phyloP scores from a whole-genome alignment of 1,140 invertebrate species.

The Capitella teleta region DNA sequence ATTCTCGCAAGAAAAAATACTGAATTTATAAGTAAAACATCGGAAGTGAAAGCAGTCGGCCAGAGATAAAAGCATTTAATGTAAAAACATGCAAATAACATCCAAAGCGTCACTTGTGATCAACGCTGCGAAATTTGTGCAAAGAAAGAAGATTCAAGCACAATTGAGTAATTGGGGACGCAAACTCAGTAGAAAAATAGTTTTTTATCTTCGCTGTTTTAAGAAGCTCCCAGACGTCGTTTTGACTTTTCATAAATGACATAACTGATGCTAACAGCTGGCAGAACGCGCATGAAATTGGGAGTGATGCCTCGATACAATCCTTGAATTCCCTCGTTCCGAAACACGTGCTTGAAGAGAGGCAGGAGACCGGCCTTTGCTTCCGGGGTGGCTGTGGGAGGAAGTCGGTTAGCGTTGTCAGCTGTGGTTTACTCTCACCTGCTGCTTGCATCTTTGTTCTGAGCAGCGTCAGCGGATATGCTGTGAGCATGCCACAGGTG shows the following conservation, averaged over 20 bases:
- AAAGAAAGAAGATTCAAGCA: too few relatives aligned
- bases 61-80: too few relatives aligned
- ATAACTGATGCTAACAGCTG: conserved; percentile 92
- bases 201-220: too few relatives aligned
- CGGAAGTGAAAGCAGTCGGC: too few relatives aligned
- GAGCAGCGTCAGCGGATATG: conserved; percentile 91
- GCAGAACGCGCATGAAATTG: conserved; percentile 82
- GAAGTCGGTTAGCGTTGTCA: background rate
- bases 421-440: conserved; percentile 45
- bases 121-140: too few relatives aligned
- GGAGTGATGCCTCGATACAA: conserved; percentile 93
- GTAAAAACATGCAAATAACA: too few relatives aligned
- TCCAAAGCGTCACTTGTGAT: too few relatives aligned
- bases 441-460: conserved; percentile 84
- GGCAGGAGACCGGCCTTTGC: background rate
- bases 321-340: conserved; percentile 75
- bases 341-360: conserved; percentile 3
- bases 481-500: conserved; percentile 89
- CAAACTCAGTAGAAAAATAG: too few relatives aligned
- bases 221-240: conserved; percentile 3
- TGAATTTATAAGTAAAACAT: too few relatives aligned
- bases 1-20: too few relatives aligned
- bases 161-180: too few relatives aligned
- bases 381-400: conserved; percentile 45
- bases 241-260: conserved; percentile 75